Evolutionary conservation across 2,797 vertebrate genomes (phyloP).

Genomic region (Tenualosa thibaudeaui): DNA sequence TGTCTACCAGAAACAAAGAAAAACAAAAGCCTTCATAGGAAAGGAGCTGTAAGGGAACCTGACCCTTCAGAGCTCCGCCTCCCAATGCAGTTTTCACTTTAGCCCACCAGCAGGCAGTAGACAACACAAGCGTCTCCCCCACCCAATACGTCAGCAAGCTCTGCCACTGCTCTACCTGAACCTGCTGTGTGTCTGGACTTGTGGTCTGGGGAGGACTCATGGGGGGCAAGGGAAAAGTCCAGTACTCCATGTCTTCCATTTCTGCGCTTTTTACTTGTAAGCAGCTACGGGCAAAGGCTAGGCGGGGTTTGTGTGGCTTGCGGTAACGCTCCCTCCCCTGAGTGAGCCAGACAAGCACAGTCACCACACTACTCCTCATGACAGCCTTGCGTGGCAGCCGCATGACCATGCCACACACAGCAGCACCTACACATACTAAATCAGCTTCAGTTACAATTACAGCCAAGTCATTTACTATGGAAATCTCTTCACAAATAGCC

Average conservation of each 20-base stretch:
- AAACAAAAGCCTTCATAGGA: not conserved
- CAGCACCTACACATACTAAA: not conserved
- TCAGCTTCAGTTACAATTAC: not conserved
- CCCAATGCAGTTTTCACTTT: not conserved
- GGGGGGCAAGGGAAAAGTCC: constrained; percentile 35
- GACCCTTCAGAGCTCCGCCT: not conserved
- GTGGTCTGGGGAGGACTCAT: constrained; percentile 8
- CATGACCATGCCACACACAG: not conserved
- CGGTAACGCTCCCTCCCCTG: constrained; percentile 40
- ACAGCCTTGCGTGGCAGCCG: not conserved
- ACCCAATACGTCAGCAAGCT: not conserved
- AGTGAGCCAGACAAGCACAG: constrained; percentile 51
- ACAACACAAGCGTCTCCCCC: not conserved
- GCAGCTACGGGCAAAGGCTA: constrained; percentile 47
- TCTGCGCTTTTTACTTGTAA: constrained; percentile 47
- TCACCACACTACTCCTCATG: constrained; percentile 19
- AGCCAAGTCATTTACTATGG: not conserved
- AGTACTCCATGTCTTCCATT: constrained; percentile 52
- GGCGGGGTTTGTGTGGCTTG: constrained; percentile 36
- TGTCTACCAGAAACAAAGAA: not conserved
- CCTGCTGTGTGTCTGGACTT: not conserved
- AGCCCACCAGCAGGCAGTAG: not conserved
- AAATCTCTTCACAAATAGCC: too few species aligned
- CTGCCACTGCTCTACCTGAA: not conserved
- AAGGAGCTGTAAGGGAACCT: not conserved